These are phyloP conservation scores for Nasonia oneida DNA, from an alignment of 2,888 invertebrate genomes.

Conservation along the genomic window DNA sequence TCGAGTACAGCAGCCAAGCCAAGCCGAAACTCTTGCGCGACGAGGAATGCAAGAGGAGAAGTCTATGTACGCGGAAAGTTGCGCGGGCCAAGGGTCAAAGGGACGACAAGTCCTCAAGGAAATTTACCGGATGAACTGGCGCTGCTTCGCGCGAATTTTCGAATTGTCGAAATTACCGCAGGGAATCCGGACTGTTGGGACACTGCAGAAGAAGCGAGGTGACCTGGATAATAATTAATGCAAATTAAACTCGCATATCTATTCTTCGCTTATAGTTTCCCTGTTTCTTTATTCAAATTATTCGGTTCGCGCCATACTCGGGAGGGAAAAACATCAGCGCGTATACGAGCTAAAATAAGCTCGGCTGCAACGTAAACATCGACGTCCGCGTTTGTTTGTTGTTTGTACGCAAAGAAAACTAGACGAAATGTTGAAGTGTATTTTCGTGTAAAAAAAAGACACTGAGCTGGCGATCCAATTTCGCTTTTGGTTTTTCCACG, in stretches of 20 bases:
- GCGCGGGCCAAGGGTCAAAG: neutral
- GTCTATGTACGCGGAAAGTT: neutral
- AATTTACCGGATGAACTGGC: slow-evolving; percentile 16
- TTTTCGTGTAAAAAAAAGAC: neutral
- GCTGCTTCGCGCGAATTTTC: slow-evolving; percentile 1
- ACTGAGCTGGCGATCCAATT: too few species aligned
- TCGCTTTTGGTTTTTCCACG: too few species aligned
- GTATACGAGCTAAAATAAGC: too few species aligned
- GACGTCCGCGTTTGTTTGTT: too few species aligned
- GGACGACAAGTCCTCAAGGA: neutral
- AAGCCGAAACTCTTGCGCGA: neutral
- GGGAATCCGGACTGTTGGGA: neutral
- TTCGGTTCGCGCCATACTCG: neutral
- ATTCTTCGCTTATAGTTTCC: neutral
- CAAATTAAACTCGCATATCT: neutral
- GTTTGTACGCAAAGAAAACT: too few species aligned
- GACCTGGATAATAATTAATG: neutral
- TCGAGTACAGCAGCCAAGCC: neutral
- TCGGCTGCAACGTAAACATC: too few species aligned
- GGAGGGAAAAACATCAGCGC: neutral
- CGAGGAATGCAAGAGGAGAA: neutral
- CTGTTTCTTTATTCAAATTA: neutral
- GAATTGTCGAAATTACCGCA: neutral
- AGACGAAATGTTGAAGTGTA: too few species aligned
- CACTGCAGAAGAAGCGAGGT: neutral